A percentile compares a stretch with the other conserved stretches of the same genome.
Evolutionary conservation across 2,797 vertebrate genomes (phyloP).

Genomic region (Erithacus rubecula): DNA sequence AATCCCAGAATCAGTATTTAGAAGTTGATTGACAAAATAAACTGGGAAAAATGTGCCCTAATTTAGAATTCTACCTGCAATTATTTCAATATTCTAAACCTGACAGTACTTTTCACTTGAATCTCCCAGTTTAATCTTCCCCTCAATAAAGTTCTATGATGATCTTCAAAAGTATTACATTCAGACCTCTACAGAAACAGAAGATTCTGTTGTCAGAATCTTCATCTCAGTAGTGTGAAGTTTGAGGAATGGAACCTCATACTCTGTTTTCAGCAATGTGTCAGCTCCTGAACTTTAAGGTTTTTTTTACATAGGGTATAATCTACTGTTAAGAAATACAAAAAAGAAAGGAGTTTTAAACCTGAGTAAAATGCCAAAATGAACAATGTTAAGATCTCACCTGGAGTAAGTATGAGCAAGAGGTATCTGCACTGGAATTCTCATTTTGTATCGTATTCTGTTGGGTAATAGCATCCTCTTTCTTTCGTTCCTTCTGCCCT

Average conservation of each 20-base stretch:
- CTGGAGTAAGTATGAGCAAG: conserved; percentile 76
- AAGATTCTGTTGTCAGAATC: background rate
- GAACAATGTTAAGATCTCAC: conserved; percentile 68
- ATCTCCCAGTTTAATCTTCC: background rate
- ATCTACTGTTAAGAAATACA: background rate
- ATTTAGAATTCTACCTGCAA: background rate
- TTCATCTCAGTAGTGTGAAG: fast-evolving
- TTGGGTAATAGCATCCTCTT: conserved; percentile 88
- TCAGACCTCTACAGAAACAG: background rate
- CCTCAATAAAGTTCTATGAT: background rate
- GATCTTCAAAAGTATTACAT: background rate
- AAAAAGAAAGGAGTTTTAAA: background rate
- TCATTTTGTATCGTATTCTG: conserved; percentile 96
- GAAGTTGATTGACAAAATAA: background rate
- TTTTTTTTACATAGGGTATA: background rate
- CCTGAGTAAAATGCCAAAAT: background rate
- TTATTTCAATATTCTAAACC: background rate
- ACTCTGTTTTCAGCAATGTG: background rate
- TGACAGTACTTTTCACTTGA: background rate
- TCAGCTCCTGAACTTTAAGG: background rate
- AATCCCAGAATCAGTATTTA: background rate
- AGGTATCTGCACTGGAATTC: conserved; percentile 78
- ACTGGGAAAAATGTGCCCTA: background rate
- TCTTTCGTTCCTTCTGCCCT: conserved; percentile 85
- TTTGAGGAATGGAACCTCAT: background rate